Conservation (phyloP, 2,797 vertebrate genomes). For the Philypnodon macrostomus region DNA sequence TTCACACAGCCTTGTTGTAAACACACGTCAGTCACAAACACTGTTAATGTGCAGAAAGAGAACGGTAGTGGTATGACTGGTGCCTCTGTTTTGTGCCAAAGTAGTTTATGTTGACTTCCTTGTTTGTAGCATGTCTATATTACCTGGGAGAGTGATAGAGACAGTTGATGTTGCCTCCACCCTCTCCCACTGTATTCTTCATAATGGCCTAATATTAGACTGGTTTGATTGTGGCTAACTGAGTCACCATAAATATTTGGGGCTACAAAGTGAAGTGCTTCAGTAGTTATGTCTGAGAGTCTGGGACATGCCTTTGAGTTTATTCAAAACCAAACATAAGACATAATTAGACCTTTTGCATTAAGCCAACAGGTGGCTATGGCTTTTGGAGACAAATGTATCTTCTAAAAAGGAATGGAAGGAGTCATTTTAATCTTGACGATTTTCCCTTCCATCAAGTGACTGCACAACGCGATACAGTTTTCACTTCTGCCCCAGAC, state of each 20-base stretch:
- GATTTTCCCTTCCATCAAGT: conserved; percentile 32
- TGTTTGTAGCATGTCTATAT: conserved; percentile 1
- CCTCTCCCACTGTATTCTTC: neutral
- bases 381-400: conserved; percentile 39
- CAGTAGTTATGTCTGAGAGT: conserved; percentile 59
- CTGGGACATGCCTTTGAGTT: conserved; percentile 58
- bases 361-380: conserved; percentile 52
- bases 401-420: conserved; percentile 38
- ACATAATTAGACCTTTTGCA: conserved; percentile 68
- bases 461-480: conserved; percentile 60
- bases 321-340: conserved; percentile 41
- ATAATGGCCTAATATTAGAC: conserved; percentile 20
- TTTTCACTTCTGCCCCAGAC: conserved; percentile 76
- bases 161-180: conserved; percentile 1
- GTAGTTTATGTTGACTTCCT: conserved; percentile 25
- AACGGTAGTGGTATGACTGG: conserved; percentile 4
- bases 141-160: neutral
- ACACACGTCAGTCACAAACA: conserved; percentile 41
- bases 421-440: conserved; percentile 34
- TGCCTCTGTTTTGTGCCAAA: conserved; percentile 17
- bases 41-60: conserved; percentile 20
- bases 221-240: too few species aligned
- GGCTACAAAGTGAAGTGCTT: conserved; percentile 61
- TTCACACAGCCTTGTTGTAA: conserved; percentile 26
- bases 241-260: too few species aligned